Conservation (phyloP, 2,888 invertebrate species). For the Erebia epiphron region DNA sequence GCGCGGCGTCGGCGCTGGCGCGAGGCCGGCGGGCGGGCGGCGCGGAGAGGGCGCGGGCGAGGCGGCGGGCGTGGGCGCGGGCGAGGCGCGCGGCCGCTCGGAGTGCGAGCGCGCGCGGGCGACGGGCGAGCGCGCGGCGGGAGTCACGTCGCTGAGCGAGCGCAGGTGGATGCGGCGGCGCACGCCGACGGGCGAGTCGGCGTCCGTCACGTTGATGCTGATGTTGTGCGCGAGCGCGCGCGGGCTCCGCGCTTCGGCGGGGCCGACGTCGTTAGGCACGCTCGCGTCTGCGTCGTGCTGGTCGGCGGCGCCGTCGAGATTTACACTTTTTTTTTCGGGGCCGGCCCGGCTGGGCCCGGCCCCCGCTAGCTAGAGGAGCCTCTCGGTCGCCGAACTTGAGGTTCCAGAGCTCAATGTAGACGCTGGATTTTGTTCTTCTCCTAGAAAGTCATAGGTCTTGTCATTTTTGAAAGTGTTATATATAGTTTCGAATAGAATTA, state of each 20-base stretch:
- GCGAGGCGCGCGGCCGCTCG: conserved; percentile 64
- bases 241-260: conserved; percentile 47
- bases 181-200: conserved; percentile 60
- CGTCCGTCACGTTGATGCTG: conserved; percentile 74
- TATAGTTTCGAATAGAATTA: background rate
- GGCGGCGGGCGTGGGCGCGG: conserved; percentile 50
- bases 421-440: conserved; percentile 81
- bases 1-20: conserved; percentile 43
- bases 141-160: conserved; percentile 75
- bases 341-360: conserved; percentile 84
- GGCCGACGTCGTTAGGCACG: conserved; percentile 50
- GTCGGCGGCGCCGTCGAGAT: conserved; percentile 55
- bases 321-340: conserved; percentile 72
- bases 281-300: conserved; percentile 53
- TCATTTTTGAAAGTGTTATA: background rate
- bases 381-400: conserved; percentile 88
- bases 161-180: conserved; percentile 75
- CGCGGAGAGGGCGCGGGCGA: conserved; percentile 47
- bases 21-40: conserved; percentile 38
- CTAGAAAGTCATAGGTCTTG: conserved; percentile 47
- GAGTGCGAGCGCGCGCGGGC: conserved; percentile 72
- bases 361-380: conserved; percentile 89
- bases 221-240: conserved; percentile 57
- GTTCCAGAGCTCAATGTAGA: conserved; percentile 85
- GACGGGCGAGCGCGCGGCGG: conserved; percentile 62